Base-by-base conservation (phyloP, 2,888 invertebrate species). In the Drosophila borealis region DNA sequence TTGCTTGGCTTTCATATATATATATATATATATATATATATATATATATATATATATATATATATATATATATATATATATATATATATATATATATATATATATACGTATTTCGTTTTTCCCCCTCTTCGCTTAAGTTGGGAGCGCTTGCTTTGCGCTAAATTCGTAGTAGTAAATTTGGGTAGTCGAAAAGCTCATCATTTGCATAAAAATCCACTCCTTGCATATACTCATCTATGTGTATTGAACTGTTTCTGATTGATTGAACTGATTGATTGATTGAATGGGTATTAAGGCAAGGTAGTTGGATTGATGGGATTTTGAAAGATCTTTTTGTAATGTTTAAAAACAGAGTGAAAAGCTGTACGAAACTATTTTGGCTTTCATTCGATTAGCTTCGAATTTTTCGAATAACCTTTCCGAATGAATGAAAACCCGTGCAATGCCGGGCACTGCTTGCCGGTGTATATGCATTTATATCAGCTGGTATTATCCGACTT, bases 111-210 rank as follows among this genome's bases (percentile, higher is more conserved):
- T 25, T 29, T 39, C 10, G n/a, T 11, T n/a, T 21, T 37, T 5
- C 49, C 49, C 34, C n/a, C n/a, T 36, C n/a, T 21, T 36, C n/a
- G 49, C 13, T 8, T 2, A n/a, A n/a, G 49, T 36, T 10, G 21
- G 25, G 25, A 49, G 34, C 34, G 34, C 34, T 34, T 11, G 34
- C 11, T 34, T 34, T 34, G 34, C 3, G 34, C 11, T 4, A 34
- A 34, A 11, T 25, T 25, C 8, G 36, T 36, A 36, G 13, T 41
- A 44, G 10, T 57, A 48, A 29, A 37, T 50, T 60, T 42, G 19
- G 14, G 41, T 42, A 50, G 45, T 17, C 44, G 13, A 39, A 66
- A 29, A 48, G 44, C 49, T 34, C 14, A 55, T 17, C 14, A 14
- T 45, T 39, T 39, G 17, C 21, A 29, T 50, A 14, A 25, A 36